Evolutionary conservation across 1,140 invertebrate genomes (phyloP).

Genomic region (Drosophila ananassae): DNA sequence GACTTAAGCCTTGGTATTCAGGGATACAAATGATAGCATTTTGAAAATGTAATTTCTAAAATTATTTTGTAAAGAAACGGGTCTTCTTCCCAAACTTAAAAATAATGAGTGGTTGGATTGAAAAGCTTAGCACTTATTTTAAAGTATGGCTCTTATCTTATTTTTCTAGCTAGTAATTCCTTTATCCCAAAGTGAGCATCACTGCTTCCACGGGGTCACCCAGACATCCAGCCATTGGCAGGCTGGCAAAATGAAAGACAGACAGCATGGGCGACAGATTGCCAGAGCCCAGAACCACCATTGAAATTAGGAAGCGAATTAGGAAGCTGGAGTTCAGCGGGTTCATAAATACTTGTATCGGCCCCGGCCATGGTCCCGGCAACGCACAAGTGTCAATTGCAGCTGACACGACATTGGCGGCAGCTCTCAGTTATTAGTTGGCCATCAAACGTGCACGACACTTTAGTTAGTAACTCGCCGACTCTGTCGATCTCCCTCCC

Average conservation of each 20-base stretch:
- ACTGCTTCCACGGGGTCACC: background rate
- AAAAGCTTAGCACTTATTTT: no score
- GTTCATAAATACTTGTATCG: constrained; percentile 63
- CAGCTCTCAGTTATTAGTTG: constrained; percentile 47
- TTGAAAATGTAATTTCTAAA: no score
- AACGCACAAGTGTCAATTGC: constrained; percentile 75
- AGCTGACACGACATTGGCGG: constrained; percentile 56
- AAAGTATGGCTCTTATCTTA: no score
- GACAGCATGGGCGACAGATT: constrained; percentile 47
- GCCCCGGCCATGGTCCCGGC: constrained; percentile 1
- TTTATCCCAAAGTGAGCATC: background rate
- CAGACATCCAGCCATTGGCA: background rate
- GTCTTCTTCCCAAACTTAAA: no score
- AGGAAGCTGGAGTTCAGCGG: constrained; percentile 45
- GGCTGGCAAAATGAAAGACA: constrained; percentile 6
- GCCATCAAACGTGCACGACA: constrained; percentile 46
- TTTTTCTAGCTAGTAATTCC: background rate
- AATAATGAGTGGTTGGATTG: no score
- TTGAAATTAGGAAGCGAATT: constrained; percentile 71
- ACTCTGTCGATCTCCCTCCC: constrained; percentile 1
- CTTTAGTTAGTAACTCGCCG: constrained; percentile 41
- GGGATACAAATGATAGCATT: no score
- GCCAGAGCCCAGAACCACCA: constrained; percentile 29
- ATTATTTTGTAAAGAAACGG: no score
- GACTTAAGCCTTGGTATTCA: no score